These are phyloP conservation scores for Ceratina australensis DNA, from an alignment of 1,140 invertebrate species.

Conservation along the genomic window DNA sequence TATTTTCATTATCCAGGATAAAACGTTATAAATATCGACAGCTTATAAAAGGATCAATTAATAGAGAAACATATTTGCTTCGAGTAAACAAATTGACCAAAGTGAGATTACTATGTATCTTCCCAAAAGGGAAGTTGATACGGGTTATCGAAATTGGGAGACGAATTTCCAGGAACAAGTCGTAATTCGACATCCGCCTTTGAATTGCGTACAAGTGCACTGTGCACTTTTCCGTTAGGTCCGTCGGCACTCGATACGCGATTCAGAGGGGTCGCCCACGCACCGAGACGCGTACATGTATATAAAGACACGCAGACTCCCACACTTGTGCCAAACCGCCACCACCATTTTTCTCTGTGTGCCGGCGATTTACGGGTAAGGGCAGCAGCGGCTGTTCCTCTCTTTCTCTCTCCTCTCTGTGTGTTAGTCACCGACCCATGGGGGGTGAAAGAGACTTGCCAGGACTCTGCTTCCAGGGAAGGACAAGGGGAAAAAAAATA, in stretches of 20 bases:
- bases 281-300: conserved; percentile 15
- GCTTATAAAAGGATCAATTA: neutral
- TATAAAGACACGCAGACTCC: neutral
- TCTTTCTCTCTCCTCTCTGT: too few relatives aligned
- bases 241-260: conserved; percentile 41
- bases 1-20: too few relatives aligned
- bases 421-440: conserved; percentile 51
- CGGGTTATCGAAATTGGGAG: neutral
- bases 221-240: conserved; percentile 40
- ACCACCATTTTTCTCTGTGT: conserved; percentile 24
- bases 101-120: too few relatives aligned
- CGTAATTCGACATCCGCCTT: conserved; percentile 15
- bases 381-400: conserved; percentile 42
- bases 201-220: conserved; percentile 24
- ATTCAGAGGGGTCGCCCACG: conserved; percentile 50
- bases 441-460: conserved; percentile 48
- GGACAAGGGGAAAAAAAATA: conserved; percentile 11
- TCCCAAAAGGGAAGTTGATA: too few relatives aligned
- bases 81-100: too few relatives aligned
- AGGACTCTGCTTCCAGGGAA: conserved; percentile 14
- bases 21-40: conserved; percentile 3
- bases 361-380: conserved; percentile 47
- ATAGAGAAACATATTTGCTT: too few relatives aligned
- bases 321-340: neutral
- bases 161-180: conserved; percentile 26